A percentile compares a stretch with the other conserved stretches of the same genome.
phyloP scores from a whole-genome alignment of 2,113 vertebrate genomes.

The human (Homo sapiens) region GRCh38 chr2:241039001-241039500 shows the following conservation, averaged over 20 bases:
- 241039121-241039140: neutral
- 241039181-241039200: neutral
- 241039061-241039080: neutral
- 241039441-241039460: neutral
- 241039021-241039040: neutral
- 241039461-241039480: neutral
- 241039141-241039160: neutral
- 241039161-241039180: neutral
- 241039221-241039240: neutral
- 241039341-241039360: neutral
- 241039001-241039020: neutral
- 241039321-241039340: neutral
- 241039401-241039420: neutral
- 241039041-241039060: neutral
- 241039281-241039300: neutral
- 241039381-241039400: neutral
- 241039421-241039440: fast-evolving
- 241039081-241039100: neutral
- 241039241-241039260: neutral
- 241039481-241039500: too few relatives aligned
- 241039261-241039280: neutral
- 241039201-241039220: neutral
- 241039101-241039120: fast-evolving
- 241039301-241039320: neutral
- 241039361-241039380: neutral